Base-by-base conservation (phyloP, 2,113 vertebrate genomes). In the Crotalus helleri region DNA sequence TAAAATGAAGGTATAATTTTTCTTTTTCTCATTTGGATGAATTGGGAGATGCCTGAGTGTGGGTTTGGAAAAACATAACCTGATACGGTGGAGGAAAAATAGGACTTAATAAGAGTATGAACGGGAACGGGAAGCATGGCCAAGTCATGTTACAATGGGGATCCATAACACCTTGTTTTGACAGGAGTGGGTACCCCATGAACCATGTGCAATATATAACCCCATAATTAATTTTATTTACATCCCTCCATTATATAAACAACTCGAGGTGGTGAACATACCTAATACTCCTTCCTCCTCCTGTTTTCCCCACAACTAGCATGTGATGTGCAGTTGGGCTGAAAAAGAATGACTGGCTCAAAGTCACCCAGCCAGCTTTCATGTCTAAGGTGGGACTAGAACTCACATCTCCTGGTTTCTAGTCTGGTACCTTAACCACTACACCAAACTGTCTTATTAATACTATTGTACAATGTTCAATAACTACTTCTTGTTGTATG, bases 1-100 rank as follows among this genome's bases (percentile, higher is more conserved):
- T 94, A 89, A 97, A 96, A 69, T n/a, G 90, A 94, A 46, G 87
- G 89, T 93, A 93, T 95, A 95, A 96, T 97, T 95, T 95, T n/a
- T 29, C 91, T 90, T 51, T 51, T 51, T 51, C 49, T 51, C 94
- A 92, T 93, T 95, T 87, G n/a, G 74, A 95, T 94, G 94, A 95
- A 94, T 92, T 90, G 90, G 93, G 69, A 94, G 90, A 93, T 97
- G 94, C 81, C 89, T 94, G 93, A 29, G 94, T 92, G 33, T 0
- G 19, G 51, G 9, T 81, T 93, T 81, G 51, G 86, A 26, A 49
- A 88, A 46, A 81, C 44, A 13, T 89, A 93, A 55, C 86, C 15
- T 39, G 87, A 89, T 44, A 10, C 9, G 15, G 51, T 7, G 1
- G 9, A 8, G 87, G 94, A 33, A 29, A 53, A 64, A 19, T 87